Evolutionary conservation across 2,888 invertebrate genomes (phyloP).

Genomic region (Tortrix viridana): DNA sequence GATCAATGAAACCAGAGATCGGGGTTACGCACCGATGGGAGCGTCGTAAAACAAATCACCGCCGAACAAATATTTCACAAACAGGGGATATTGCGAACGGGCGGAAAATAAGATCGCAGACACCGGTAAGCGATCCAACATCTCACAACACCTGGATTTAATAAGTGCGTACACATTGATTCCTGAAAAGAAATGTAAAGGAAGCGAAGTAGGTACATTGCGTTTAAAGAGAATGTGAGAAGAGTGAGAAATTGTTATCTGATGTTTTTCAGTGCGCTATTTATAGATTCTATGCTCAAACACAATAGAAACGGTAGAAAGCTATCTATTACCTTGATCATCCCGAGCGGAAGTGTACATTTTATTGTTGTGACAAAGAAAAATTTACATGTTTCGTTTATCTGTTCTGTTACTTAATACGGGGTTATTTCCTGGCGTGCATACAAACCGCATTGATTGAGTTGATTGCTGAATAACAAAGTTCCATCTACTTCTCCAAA

Average conservation of each 20-base stretch:
- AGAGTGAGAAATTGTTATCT: neutral
- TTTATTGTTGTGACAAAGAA: neutral
- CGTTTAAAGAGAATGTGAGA: neutral
- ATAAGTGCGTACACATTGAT: slow-evolving; percentile 10
- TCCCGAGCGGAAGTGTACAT: slow-evolving; percentile 3
- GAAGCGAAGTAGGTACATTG: neutral
- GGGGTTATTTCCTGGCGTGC: slow-evolving; percentile 12
- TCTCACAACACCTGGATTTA: slow-evolving; percentile 26
- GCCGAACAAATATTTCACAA: slow-evolving; percentile 48
- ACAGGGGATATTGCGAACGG: slow-evolving; percentile 50
- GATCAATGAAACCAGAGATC: slow-evolving; percentile 39
- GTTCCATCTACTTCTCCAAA: slow-evolving; percentile 42
- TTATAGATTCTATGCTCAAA: neutral
- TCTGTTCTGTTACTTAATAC: slow-evolving; percentile 8
- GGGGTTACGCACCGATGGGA: slow-evolving; percentile 42
- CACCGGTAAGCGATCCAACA: slow-evolving; percentile 21
- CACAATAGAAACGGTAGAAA: slow-evolving; percentile 6
- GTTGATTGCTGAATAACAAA: slow-evolving; percentile 39
- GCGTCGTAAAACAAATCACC: slow-evolving; percentile 59
- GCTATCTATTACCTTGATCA: neutral
- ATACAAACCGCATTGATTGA: slow-evolving; percentile 24
- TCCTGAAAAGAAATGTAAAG: neutral
- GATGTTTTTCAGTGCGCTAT: neutral
- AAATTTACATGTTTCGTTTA: neutral
- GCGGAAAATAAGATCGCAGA: slow-evolving; percentile 50